Conservation (phyloP, 1,140 invertebrate genomes). For the Hycleus phaleratus region DNA sequence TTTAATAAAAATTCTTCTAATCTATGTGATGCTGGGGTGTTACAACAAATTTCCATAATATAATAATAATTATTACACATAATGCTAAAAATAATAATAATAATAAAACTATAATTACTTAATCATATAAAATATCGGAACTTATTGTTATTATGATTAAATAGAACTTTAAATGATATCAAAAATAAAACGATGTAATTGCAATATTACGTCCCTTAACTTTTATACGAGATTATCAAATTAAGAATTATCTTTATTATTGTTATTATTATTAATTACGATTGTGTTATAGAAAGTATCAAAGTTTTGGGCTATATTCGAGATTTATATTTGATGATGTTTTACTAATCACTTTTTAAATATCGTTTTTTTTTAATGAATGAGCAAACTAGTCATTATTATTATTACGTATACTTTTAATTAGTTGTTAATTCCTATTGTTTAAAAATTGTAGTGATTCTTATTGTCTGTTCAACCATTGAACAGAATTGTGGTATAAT, state of each 20-base stretch:
- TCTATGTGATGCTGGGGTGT: no score
- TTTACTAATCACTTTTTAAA: slow-evolving; percentile 23
- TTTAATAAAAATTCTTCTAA: no score
- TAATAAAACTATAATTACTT: no score
- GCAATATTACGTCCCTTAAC: slow-evolving; percentile 39
- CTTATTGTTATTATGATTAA: slow-evolving; percentile 23
- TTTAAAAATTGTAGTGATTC: neutral
- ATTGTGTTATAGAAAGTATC: slow-evolving; percentile 16
- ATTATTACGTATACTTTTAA: no score
- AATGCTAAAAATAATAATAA: no score
- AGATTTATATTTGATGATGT: slow-evolving; percentile 27
- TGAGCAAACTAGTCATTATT: slow-evolving; percentile 16
- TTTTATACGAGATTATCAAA: slow-evolving; percentile 33
- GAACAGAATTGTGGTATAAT: slow-evolving; percentile 29
- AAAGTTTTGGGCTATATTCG: slow-evolving; percentile 25
- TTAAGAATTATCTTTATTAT: no score
- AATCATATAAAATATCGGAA: slow-evolving; percentile 21
- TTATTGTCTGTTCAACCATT: slow-evolving; percentile 6
- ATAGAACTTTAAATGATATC: slow-evolving; percentile 24
- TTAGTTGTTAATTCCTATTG: no score
- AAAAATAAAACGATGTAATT: slow-evolving; percentile 25
- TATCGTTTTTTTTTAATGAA: slow-evolving; percentile 11
- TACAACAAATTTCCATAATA: no score
- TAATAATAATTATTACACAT: no score
- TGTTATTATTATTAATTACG: no score